Evolutionary conservation across 1,140 invertebrate species (phyloP), one percentile per base, ranked within the genome.

Genomic region (Ceratosolen fusciceps): DNA sequence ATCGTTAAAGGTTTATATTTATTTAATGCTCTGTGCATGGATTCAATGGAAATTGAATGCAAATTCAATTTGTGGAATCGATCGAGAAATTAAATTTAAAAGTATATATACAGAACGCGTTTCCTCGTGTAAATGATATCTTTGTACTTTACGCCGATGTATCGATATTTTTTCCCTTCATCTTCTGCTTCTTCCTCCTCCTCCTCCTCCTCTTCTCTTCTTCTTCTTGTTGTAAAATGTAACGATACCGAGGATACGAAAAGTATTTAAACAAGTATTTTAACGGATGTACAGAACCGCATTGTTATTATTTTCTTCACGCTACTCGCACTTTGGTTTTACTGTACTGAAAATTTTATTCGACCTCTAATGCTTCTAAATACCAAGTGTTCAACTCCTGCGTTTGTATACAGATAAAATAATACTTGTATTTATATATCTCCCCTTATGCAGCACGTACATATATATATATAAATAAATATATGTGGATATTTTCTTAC

Each of bases 321-420:
- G 73, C 67, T 68, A 9, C 47, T 31, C 19, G 26, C 39, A 73
- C 39, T 65, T 49, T 73, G 16, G 19, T 70, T 70, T 14, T n/a
- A 43, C 14, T 74, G 29, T 56, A 67, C 60, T 21, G 52, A 74
- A 67, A 56, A 31, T 60, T 54, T 68, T n/a, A 31, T 78, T 84
- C 85, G 81, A 83, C 82, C 77, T 83, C 77, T 78, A 85, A 87
- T 87, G 85, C 84, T 87, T 87, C 87, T 84, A n/a, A 78, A 85
- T 88, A 86, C 84, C 84, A 88, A 88, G 87, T 86, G 81, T 86
- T 84, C 84, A 81, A 75, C 74, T 71, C 73, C 58, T 85, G 86
- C 87, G 82, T 71, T 47, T 84, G 83, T 85, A 84, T 83, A 83
- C 83, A 85, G 5, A 70, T 54, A 19, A 70, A 54, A 52, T 29